phyloP scores from a whole-genome alignment of 2,797 vertebrate genomes.

The Natrix natrix region DNA sequence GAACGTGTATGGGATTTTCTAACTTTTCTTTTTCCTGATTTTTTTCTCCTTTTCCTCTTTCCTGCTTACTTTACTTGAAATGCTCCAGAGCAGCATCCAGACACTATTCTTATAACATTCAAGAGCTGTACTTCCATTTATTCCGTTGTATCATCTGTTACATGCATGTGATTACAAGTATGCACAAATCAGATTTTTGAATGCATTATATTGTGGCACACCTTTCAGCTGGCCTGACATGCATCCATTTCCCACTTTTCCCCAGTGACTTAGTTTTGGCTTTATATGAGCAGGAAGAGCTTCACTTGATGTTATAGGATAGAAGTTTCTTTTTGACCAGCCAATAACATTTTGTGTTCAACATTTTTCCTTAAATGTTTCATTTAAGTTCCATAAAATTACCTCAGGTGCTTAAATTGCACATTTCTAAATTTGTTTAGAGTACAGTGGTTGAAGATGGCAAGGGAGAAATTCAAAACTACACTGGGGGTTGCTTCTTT shows the following conservation, averaged over 20 bases:
- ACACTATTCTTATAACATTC: too few species aligned
- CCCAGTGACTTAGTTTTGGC: not conserved
- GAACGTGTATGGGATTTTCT: not conserved
- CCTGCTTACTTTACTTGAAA: not conserved
- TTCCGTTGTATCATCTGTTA: not conserved
- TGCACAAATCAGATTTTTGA: not conserved
- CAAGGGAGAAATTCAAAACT: too few species aligned
- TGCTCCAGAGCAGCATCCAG: too few species aligned
- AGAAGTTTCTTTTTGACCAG: not conserved
- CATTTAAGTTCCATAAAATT: not conserved
- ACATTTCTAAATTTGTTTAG: too few species aligned
- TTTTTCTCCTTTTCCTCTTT: not conserved
- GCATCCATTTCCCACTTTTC: not conserved
- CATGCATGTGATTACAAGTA: not conserved
- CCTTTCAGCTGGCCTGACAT: not conserved
- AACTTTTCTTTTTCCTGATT: not conserved
- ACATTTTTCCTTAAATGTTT: not conserved
- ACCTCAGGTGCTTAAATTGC: not conserved
- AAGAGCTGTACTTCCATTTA: not conserved
- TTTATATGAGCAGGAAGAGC: not conserved
- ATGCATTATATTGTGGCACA: not conserved
- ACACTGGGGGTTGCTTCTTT: too few species aligned
- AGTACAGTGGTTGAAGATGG: too few species aligned
- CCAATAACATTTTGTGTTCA: not conserved
- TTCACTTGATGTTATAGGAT: too few species aligned